These are phyloP conservation scores for Plebejus melissa DNA, from an alignment of 2,888 invertebrate species.

Conservation along the genomic window DNA sequence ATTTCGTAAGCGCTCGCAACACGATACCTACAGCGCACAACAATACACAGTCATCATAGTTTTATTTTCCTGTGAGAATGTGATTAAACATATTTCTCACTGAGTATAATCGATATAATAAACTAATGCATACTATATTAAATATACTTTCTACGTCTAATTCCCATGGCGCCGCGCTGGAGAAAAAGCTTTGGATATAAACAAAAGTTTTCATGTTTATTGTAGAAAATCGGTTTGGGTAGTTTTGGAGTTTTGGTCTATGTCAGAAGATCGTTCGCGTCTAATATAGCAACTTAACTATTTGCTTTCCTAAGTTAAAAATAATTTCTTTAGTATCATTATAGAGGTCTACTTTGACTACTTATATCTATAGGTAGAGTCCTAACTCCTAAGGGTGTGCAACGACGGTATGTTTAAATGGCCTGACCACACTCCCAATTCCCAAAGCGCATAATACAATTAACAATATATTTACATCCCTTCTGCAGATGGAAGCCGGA, in stretches of 20 bases:
- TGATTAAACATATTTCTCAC: constrained; percentile 27
- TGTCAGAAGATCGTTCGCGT: neutral
- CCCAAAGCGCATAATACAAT: no score
- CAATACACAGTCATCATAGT: constrained; percentile 24
- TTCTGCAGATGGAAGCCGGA: no score
- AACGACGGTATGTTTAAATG: no score
- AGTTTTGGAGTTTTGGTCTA: neutral
- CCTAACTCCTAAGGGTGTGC: no score
- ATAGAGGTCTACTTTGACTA: no score
- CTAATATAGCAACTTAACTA: no score
- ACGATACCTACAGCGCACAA: constrained; percentile 1
- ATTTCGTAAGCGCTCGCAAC: constrained; percentile 22
- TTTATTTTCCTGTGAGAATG: constrained; percentile 27
- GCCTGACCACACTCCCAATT: no score
- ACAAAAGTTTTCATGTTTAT: constrained; percentile 1
- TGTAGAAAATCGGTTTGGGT: neutral
- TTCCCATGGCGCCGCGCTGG: constrained; percentile 2
- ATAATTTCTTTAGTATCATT: no score
- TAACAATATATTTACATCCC: no score
- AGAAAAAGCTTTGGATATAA: constrained; percentile 13
- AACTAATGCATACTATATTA: constrained; percentile 26
- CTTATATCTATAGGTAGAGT: no score
- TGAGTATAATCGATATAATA: constrained; percentile 27
- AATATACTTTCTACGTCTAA: constrained; percentile 6
- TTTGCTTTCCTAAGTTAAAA: no score